Evolutionary conservation across 2,113 vertebrate genomes (phyloP), one percentile per base, ranked within the genome.

Genomic region (Peromyscus polionotus): DNA sequence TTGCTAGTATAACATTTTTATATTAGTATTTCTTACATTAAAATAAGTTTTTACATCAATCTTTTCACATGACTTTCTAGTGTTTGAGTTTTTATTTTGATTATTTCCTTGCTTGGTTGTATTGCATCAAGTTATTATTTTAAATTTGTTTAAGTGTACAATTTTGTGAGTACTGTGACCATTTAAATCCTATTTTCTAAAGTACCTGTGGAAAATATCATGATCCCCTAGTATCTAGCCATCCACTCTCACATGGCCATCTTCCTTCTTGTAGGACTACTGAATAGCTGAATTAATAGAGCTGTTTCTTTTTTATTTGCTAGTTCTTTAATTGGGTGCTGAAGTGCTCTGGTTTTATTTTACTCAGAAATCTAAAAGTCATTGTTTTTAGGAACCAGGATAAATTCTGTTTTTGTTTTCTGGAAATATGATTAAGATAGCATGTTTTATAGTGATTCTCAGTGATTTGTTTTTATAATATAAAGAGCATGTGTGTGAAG

Each of bases 341-440:
- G 93, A 81, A 33, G n/a, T 88, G 45, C 6, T 17, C 45, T 57
- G 16, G 67, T 7, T 77, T 77, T 91, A 39, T 95, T 97, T 36
- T 85, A 51, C 26, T 22, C 12, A 10, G 54, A 80, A 14, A 61
- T 85, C 54, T 93, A 81, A 88, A 95, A 92, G 92, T 22, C 12
- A 75, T 48, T 86, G 61, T 94, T 97, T 94, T 95, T 4, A 88
- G 51, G 39, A 94, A 51, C 84, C 13, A 45, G 26, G 48, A 28
- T 95, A 73, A 88, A 85, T 79, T 86, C 19, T 90, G 3, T 61
- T 87, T 61, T 70, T 76, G 84, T 54, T 80, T 72, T 84, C 45
- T 88, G 51, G 33, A 67, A 89, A 67, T 91, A 12, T 81, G 26
- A 92, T 13, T 90, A 83, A 86, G 51, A 39, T 13, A 85, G 65